These are phyloP conservation scores for Cheirogaleus major DNA, from an alignment of 2,797 vertebrate species.

Conservation along the genomic window DNA sequence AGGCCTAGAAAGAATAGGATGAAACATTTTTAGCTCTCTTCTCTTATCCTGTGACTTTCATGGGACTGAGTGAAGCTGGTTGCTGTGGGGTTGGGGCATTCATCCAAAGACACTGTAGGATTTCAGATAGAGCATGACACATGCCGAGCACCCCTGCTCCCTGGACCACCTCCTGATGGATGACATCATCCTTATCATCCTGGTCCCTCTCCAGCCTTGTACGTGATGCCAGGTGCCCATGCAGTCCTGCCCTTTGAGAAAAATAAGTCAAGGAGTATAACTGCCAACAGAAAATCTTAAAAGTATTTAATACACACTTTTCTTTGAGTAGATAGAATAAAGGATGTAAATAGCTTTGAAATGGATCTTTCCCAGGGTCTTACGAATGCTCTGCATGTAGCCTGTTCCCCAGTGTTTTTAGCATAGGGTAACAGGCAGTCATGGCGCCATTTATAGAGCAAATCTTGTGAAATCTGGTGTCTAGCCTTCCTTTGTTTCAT, in stretches of 20 bases:
- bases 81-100: neutral
- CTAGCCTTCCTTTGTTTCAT: neutral
- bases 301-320: neutral
- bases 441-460: neutral
- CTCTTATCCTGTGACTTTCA: neutral
- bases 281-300: neutral
- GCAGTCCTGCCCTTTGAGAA: neutral
- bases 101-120: neutral
- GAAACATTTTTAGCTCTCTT: neutral
- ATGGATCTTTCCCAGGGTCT: neutral
- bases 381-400: neutral
- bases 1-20: neutral
- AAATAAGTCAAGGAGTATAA: neutral
- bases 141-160: neutral
- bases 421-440: neutral
- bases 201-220: neutral
- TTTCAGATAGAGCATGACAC: neutral
- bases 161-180: neutral
- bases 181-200: neutral
- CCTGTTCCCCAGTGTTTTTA: neutral
- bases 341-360: neutral
- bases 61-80: neutral
- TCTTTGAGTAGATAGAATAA: neutral
- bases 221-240: neutral
- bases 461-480: conserved; percentile 20